Evolutionary conservation across 1,140 invertebrate genomes (phyloP).

Genomic region (Orussus abietinus): DNA sequence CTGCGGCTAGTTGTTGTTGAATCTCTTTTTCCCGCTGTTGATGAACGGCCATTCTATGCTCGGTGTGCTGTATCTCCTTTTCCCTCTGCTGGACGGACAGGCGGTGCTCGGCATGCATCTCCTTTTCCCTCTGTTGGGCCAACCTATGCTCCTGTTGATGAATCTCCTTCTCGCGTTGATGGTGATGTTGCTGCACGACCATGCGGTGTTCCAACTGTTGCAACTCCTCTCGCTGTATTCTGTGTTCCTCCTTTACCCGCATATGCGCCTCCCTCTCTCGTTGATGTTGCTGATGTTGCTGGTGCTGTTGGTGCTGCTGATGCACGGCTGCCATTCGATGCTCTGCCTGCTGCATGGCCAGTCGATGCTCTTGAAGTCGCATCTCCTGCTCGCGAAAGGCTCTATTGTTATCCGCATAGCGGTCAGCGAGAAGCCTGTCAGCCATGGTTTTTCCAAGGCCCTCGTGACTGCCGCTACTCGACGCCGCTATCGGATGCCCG

Average conservation of each 20-base stretch:
- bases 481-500: constrained; percentile 33
- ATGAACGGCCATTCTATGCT: constrained; percentile 37
- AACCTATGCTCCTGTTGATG: constrained; percentile 32
- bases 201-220: constrained; percentile 38
- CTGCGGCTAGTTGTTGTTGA: constrained; percentile 40
- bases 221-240: constrained; percentile 37
- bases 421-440: constrained; percentile 51
- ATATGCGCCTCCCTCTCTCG: constrained; percentile 38
- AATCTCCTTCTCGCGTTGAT: constrained; percentile 40
- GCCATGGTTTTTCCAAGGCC: constrained; percentile 62
- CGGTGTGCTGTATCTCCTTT: constrained; percentile 40
- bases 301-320: constrained; percentile 28
- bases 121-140: constrained; percentile 38
- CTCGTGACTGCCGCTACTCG: constrained; percentile 52
- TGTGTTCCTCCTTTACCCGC: constrained; percentile 43
- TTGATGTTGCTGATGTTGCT: constrained; percentile 28
- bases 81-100: constrained; percentile 25
- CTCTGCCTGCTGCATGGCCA: constrained; percentile 36
- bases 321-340: constrained; percentile 42
- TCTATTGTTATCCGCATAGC: constrained; percentile 42
- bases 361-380: constrained; percentile 40
- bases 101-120: constrained; percentile 37
- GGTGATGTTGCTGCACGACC: too few relatives aligned
- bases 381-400: constrained; percentile 43
- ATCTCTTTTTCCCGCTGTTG: constrained; percentile 47